phyloP scores from a whole-genome alignment of 1,140 invertebrate genomes.

The Drosophila nasuta region DNA sequence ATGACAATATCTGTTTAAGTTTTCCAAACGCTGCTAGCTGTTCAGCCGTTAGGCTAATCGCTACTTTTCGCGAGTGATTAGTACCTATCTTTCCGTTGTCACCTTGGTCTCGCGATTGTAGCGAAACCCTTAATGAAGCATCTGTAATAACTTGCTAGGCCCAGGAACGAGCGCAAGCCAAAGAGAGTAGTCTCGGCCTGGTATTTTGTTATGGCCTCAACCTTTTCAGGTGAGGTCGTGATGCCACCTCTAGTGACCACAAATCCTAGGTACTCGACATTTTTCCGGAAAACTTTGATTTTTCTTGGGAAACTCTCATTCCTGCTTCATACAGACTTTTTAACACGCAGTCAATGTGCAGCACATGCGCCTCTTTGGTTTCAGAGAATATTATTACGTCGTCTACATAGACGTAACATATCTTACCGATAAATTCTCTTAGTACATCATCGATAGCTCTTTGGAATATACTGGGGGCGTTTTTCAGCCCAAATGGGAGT shows the following conservation, averaged over 20 bases:
- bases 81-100: conserved; percentile 17
- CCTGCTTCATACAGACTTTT: conserved; percentile 13
- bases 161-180: conserved; percentile 16
- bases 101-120: conserved; percentile 18
- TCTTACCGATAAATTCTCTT: conserved; percentile 22
- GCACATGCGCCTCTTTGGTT: conserved; percentile 10
- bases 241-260: conserved; percentile 8
- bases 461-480: not conserved
- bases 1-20: conserved; percentile 21
- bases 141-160: conserved; percentile 7
- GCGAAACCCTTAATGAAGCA: conserved; percentile 17
- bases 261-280: conserved; percentile 21
- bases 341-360: conserved; percentile 16
- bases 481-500: not conserved
- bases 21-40: not conserved
- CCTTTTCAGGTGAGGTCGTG: conserved; percentile 21
- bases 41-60: not conserved
- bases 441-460: conserved; percentile 10
- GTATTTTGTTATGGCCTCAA: conserved; percentile 20
- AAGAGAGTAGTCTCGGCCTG: conserved; percentile 1
- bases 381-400: conserved; percentile 30
- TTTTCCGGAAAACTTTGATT: conserved; percentile 25
- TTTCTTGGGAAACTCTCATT: conserved; percentile 24
- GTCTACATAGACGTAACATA: conserved; percentile 21
- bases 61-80: conserved; percentile 25